Evolutionary conservation across 1,140 invertebrate genomes (phyloP).

Genomic region (Saccostrea cuccullata): DNA sequence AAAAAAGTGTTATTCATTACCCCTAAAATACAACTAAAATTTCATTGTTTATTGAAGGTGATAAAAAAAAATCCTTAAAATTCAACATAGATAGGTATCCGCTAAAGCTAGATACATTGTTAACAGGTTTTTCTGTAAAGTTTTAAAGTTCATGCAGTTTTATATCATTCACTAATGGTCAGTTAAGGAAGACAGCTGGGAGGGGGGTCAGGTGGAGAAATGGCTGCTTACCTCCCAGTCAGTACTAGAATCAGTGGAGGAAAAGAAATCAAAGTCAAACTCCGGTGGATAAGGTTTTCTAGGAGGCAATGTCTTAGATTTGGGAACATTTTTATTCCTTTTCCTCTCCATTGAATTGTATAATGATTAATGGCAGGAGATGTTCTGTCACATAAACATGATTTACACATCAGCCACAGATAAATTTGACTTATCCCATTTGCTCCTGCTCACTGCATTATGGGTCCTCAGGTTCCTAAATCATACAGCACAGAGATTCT

Average conservation of each 20-base stretch:
- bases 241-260: conserved; percentile 36
- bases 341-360: conserved; percentile 22
- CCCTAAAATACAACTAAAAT: too few relatives aligned
- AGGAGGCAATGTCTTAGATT: conserved; percentile 12
- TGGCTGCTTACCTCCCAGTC: conserved; percentile 37
- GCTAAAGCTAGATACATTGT: too few relatives aligned
- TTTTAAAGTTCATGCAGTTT: too few relatives aligned
- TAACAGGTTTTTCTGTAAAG: too few relatives aligned
- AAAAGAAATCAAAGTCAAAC: background rate
- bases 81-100: too few relatives aligned
- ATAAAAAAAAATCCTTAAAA: too few relatives aligned
- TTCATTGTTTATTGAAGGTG: too few relatives aligned
- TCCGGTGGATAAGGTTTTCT: conserved; percentile 13
- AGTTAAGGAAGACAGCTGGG: background rate
- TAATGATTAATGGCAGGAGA: conserved; percentile 10
- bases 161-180: background rate
- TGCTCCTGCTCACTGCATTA: background rate
- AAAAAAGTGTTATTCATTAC: too few relatives aligned
- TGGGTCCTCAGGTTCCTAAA: background rate
- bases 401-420: background rate
- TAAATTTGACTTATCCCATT: conserved; percentile 23
- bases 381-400: background rate
- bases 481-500: background rate
- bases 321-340: conserved; percentile 8
- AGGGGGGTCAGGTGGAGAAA: background rate